These are phyloP conservation scores for Chrysemys picta DNA, from an alignment of 2,113 vertebrate species.

Conservation along the genomic window DNA sequence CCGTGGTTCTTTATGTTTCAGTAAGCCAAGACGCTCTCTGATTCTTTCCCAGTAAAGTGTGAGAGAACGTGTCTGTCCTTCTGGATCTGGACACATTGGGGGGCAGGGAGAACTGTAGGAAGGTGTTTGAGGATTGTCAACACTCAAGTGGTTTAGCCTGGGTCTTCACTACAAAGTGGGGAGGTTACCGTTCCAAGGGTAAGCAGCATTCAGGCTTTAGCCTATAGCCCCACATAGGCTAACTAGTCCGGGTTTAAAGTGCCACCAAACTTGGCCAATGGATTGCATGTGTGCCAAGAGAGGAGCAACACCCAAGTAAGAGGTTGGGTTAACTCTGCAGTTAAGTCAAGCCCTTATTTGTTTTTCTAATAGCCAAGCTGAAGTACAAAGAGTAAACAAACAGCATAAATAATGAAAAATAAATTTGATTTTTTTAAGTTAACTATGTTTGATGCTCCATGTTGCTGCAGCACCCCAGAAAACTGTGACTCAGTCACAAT, in stretches of 20 bases:
- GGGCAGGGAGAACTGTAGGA: not conserved
- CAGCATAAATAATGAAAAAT: not conserved
- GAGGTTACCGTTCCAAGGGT: not conserved
- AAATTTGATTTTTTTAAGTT: not conserved
- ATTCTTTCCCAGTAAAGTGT: not conserved
- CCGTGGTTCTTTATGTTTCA: not conserved
- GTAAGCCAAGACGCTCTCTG: not conserved
- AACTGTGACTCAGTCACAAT: not conserved
- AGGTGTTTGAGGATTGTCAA: not conserved
- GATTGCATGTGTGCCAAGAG: not conserved
- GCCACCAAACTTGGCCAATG: not conserved
- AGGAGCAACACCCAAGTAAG: not conserved
- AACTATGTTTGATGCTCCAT: not conserved
- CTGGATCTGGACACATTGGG: not conserved
- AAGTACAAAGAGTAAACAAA: not conserved
- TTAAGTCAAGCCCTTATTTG: not conserved
- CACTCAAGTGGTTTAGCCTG: not conserved
- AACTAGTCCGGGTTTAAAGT: not conserved
- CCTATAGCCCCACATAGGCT: not conserved
- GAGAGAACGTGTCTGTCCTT: not conserved
- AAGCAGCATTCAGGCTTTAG: not conserved
- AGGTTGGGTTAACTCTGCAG: not conserved
- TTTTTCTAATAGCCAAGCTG: slow-evolving; percentile 5
- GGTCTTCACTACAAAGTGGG: not conserved
- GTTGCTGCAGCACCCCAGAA: not conserved